A percentile compares a stretch with the other conserved stretches of the same genome.
phyloP scores from a whole-genome alignment of 2,113 vertebrate genomes.

The Bostrychus sinensis region DNA sequence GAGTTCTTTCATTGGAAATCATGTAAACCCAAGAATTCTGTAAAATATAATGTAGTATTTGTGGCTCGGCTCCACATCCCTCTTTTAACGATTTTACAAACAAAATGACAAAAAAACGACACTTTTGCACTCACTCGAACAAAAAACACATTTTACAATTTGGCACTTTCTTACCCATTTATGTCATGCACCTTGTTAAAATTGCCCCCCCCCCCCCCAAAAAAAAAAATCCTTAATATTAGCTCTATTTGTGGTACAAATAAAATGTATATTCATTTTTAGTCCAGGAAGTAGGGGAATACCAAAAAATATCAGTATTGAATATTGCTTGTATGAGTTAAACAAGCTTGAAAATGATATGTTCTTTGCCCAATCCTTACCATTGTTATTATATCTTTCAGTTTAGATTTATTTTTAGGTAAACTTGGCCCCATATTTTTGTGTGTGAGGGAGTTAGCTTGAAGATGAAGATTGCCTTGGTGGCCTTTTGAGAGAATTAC shows the following conservation, averaged over 20 bases:
- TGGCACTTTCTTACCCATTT: conserved; percentile 78
- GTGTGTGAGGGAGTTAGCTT: conserved; percentile 50
- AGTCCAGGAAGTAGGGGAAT: conserved; percentile 69
- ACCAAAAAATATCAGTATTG: conserved; percentile 78
- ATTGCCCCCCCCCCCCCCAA: conserved; percentile 62
- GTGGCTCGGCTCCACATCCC: conserved; percentile 66
- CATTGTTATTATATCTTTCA: conserved; percentile 56
- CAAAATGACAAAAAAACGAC: conserved; percentile 24
- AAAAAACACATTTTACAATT: conserved; percentile 51
- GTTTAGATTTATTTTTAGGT: conserved; percentile 63
- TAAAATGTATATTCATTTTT: conserved; percentile 75
- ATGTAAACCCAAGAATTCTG: conserved; percentile 55
- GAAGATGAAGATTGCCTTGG: conserved; percentile 59
- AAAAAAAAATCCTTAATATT: conserved; percentile 72
- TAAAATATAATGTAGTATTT: conserved; percentile 62
- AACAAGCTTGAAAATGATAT: conserved; percentile 57
- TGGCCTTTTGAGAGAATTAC: conserved; percentile 52
- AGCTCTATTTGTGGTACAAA: conserved; percentile 79
- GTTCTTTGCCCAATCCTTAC: conserved; percentile 43
- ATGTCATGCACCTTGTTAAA: conserved; percentile 81
- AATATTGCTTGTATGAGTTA: conserved; percentile 68
- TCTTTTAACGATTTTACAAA: conserved; percentile 41
- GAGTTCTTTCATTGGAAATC: conserved; percentile 55
- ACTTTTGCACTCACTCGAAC: conserved; percentile 19
- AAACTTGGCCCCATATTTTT: conserved; percentile 52